Evolutionary conservation across 2,888 invertebrate species (phyloP).

Genomic region (Matsumyia berberina): DNA sequence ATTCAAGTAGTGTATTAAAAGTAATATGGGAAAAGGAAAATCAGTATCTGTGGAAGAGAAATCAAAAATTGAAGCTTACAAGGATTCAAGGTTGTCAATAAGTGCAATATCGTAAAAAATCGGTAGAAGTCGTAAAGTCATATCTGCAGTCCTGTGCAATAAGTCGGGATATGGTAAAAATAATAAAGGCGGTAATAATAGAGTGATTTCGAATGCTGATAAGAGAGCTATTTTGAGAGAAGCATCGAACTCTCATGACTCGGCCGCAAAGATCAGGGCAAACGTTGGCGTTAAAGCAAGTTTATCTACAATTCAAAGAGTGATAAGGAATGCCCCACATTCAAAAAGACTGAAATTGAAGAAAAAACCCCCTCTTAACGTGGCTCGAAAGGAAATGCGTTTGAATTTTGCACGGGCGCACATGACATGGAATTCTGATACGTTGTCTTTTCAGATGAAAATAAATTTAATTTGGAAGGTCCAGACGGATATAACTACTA

Average conservation of each 20-base stretch:
- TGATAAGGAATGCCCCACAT: no score
- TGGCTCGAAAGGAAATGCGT: no score
- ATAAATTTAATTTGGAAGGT: no score
- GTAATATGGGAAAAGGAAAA: slow-evolving; percentile 20
- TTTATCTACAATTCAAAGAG: not conserved
- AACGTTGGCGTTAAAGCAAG: slow-evolving; percentile 2
- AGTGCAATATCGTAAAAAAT: slow-evolving; percentile 7
- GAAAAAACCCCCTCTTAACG: no score
- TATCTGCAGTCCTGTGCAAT: no score
- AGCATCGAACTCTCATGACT: no score
- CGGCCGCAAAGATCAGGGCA: no score
- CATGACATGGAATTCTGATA: slow-evolving; percentile 1
- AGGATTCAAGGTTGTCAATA: no score
- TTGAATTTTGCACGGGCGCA: not conserved
- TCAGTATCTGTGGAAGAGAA: slow-evolving; percentile 22
- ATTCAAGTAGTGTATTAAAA: not conserved
- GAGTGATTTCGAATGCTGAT: slow-evolving; percentile 1
- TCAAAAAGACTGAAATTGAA: no score
- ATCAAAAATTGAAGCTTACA: no score
- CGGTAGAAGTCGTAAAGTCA: slow-evolving; percentile 1
- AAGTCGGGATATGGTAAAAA: slow-evolving; percentile 5
- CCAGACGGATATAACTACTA: slow-evolving; percentile 20
- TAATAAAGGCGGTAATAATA: not conserved
- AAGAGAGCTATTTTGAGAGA: not conserved
- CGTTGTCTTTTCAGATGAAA: no score